Evolutionary conservation across 1,140 invertebrate genomes (phyloP).

Genomic region (Microplitis demolitor): DNA sequence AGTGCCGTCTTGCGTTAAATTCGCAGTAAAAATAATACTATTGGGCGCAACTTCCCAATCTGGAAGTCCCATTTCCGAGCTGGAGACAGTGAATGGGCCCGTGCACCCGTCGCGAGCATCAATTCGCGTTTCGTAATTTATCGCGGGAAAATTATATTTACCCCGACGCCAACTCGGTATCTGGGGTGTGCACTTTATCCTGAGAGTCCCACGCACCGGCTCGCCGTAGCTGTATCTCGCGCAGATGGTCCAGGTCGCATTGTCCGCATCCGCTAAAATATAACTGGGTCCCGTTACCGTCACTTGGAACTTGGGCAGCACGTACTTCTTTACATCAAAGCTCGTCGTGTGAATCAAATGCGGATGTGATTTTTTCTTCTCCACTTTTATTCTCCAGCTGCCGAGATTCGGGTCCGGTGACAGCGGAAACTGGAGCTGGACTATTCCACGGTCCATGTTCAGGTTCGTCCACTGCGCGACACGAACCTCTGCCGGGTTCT

Average conservation of each 20-base stretch:
- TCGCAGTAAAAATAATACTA: conserved; percentile 61
- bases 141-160: conserved; percentile 53
- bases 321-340: conserved; percentile 68
- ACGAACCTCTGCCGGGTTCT: conserved; percentile 65
- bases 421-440: conserved; percentile 63
- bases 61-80: conserved; percentile 53
- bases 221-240: conserved; percentile 77
- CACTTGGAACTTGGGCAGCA: conserved; percentile 72
- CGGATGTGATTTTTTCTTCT: conserved; percentile 48
- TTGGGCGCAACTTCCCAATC: conserved; percentile 60
- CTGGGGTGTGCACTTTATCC: conserved; percentile 56
- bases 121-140: conserved; percentile 54
- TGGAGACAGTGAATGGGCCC: conserved; percentile 54
- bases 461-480: conserved; percentile 68
- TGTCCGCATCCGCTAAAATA: conserved; percentile 63
- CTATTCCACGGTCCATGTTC: conserved; percentile 61
- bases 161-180: conserved; percentile 51
- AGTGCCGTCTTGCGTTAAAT: conserved; percentile 69
- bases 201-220: conserved; percentile 68
- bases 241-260: conserved; percentile 65
- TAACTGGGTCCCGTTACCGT: conserved; percentile 66
- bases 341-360: conserved; percentile 54
- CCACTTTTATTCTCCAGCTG: conserved; percentile 64
- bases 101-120: conserved; percentile 58
- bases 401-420: conserved; percentile 64